A percentile compares a stretch with the other conserved stretches of the same genome.
Evolutionary conservation across 2,797 vertebrate species (phyloP).

Genomic region (Gambelia wislizenii): DNA sequence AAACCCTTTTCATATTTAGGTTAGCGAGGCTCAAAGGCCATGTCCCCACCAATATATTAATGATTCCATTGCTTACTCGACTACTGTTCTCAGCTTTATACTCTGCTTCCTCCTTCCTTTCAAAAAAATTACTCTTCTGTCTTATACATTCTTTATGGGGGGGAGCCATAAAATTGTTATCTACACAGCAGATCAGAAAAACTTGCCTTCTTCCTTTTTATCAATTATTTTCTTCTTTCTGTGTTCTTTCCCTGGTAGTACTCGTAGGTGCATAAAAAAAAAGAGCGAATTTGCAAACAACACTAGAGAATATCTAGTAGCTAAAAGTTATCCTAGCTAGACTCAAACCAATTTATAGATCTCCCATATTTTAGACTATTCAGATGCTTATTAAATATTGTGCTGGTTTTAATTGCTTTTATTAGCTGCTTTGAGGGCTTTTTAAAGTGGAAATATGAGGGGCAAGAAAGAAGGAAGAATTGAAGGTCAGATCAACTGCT

Average conservation of each 20-base stretch:
- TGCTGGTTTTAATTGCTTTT: too few relatives aligned
- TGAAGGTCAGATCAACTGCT: too few relatives aligned
- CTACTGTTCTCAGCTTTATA: constrained; percentile 24
- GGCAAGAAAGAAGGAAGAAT: too few relatives aligned
- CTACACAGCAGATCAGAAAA: constrained; percentile 5
- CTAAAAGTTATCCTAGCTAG: neutral
- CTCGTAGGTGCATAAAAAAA: neutral
- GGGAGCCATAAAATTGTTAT: neutral
- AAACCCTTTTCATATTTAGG: constrained; percentile 35
- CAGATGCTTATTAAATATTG: too few relatives aligned
- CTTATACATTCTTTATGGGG: neutral
- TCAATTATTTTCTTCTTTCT: neutral
- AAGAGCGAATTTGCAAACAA: neutral
- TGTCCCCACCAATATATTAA: constrained; percentile 28
- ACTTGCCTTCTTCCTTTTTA: neutral
- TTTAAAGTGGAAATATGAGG: too few relatives aligned
- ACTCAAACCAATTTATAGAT: neutral
- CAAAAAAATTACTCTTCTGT: constrained; percentile 3
- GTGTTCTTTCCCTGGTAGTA: neutral
- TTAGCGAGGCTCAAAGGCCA: constrained; percentile 11
- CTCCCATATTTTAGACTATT: neutral
- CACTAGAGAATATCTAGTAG: neutral
- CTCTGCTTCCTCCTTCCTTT: neutral
- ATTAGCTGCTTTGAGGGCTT: too few relatives aligned
- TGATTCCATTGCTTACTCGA: neutral